Conservation (phyloP, 1,140 invertebrate species). For the Spodoptera litura region DNA sequence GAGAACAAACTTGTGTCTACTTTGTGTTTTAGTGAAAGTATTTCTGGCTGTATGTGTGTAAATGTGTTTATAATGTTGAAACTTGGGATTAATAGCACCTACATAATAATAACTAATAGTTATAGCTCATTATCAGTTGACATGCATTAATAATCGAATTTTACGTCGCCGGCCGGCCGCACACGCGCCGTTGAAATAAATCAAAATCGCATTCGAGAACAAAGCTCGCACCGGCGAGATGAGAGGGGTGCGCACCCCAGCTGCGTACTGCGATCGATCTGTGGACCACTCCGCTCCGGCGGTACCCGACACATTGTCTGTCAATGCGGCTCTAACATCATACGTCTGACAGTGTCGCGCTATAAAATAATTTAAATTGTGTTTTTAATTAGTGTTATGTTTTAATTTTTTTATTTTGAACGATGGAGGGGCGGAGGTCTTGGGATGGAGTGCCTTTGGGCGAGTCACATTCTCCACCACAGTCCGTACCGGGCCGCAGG, state of each 20-base stretch:
- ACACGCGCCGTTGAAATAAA: conserved; percentile 69
- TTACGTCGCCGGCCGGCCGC: conserved; percentile 49
- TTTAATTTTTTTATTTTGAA: conserved; percentile 58
- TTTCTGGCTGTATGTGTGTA: too few species aligned
- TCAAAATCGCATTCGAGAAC: conserved; percentile 78
- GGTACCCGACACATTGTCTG: conserved; percentile 74
- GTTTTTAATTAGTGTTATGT: conserved; percentile 58
- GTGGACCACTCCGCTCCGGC: conserved; percentile 79
- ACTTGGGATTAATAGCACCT: background rate
- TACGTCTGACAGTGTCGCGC: conserved; percentile 59
- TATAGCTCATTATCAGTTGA: conserved; percentile 49
- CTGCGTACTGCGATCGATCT: conserved; percentile 82
- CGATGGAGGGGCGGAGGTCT: conserved; percentile 79
- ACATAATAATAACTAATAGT: conserved; percentile 9
- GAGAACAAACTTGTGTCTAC: background rate
- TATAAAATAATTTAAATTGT: conserved; percentile 47
- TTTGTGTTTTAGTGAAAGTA: too few species aligned
- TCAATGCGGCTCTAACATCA: conserved; percentile 71
- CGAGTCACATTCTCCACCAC: conserved; percentile 86
- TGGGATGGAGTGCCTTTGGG: conserved; percentile 82
- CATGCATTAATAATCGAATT: conserved; percentile 50
- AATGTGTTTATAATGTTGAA: background rate
- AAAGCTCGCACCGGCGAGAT: conserved; percentile 72
- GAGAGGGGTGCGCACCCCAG: conserved; percentile 84
- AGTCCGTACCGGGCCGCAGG: conserved; percentile 89